phyloP scores from a whole-genome alignment of 2,888 invertebrate genomes.

The Boloria euphrosyne region DNA sequence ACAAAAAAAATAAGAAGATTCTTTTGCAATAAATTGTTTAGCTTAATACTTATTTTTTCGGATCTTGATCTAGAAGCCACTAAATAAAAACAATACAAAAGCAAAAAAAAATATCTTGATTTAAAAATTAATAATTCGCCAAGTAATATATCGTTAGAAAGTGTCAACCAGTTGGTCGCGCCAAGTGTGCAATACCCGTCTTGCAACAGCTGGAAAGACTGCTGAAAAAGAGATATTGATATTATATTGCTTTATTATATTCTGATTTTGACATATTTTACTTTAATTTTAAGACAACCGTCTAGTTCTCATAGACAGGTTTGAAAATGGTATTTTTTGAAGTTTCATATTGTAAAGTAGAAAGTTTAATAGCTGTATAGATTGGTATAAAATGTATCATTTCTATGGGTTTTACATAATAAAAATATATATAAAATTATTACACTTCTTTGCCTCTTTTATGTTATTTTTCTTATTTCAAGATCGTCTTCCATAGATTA shows the following conservation, averaged over 20 bases:
- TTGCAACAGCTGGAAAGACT: conserved; percentile 26
- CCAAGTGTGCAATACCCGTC: conserved; percentile 30
- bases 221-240: conserved; percentile 32
- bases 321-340: neutral
- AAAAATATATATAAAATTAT: too few species aligned
- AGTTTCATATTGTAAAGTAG: too few species aligned
- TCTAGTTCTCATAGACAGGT: neutral
- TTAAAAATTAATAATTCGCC: conserved; percentile 26
- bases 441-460: too few species aligned
- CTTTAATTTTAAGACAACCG: conserved; percentile 8
- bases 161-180: conserved; percentile 32
- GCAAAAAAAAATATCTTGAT: neutral
- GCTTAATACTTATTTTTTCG: too few species aligned
- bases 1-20: too few species aligned
- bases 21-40: too few species aligned
- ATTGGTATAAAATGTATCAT: too few species aligned
- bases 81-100: neutral
- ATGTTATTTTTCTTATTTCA: too few species aligned
- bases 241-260: conserved; percentile 28
- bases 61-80: too few species aligned
- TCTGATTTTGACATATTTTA: conserved; percentile 14
- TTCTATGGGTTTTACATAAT: too few species aligned
- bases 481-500: too few species aligned
- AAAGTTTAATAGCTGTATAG: too few species aligned
- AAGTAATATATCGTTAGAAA: conserved; percentile 25